phyloP scores from a whole-genome alignment of 2,888 invertebrate genomes.

The Drosophila melanosoma region DNA sequence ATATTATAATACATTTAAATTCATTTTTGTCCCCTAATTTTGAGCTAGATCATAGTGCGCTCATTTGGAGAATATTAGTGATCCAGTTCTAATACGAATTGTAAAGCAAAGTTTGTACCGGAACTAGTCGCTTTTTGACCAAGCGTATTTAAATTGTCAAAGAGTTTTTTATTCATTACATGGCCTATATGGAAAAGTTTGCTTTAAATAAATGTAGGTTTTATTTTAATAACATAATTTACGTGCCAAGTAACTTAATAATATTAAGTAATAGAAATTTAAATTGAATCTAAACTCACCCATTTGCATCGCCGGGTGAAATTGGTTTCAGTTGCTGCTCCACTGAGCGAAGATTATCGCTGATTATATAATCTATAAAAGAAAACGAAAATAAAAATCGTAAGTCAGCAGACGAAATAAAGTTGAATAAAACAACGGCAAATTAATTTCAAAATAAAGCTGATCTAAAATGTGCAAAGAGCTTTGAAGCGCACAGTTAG shows the following conservation, averaged over 20 bases:
- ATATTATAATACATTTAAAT: not conserved
- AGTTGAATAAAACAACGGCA: not conserved
- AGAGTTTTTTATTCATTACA: not conserved
- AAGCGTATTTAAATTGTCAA: not conserved
- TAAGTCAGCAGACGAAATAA: not conserved
- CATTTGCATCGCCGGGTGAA: slow-evolving; percentile 85
- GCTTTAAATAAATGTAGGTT: not conserved
- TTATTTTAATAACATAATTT: slow-evolving; percentile 8
- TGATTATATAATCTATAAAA: slow-evolving; percentile 86
- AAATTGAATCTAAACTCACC: slow-evolving; percentile 83
- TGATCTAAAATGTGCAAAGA: slow-evolving; percentile 2
- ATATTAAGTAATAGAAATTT: not conserved
- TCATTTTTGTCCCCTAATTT: not conserved
- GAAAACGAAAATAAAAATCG: not conserved
- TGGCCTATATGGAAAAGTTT: not conserved
- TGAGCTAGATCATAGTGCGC: not conserved
- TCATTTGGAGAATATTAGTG: not conserved
- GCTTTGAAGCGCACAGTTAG: not conserved
- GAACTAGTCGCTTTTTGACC: not conserved
- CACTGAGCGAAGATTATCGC: slow-evolving; percentile 85
- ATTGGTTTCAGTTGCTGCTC: slow-evolving; percentile 85
- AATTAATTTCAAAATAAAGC: not conserved
- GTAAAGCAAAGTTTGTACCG: not conserved
- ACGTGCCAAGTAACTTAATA: slow-evolving; percentile 39
- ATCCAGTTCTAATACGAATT: not conserved